Base-by-base conservation (phyloP, 2,888 invertebrate species). In the Scaptomyza cyrtandrae region DNA sequence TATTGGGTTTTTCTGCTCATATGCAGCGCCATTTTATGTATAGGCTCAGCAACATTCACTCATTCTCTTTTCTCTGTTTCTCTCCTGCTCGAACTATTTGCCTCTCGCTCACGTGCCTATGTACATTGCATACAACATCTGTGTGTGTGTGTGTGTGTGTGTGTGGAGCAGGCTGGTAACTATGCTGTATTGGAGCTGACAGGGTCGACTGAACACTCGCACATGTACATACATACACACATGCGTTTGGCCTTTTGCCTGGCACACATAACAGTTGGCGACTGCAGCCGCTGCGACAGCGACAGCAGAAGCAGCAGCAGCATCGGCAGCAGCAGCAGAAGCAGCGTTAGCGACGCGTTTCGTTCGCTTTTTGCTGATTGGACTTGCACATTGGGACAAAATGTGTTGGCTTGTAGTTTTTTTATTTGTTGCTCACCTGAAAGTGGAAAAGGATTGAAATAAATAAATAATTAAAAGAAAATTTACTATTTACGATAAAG, bases 191-290 rank as follows among this genome's bases (percentile, higher is more conserved):
- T 57, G 67, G 62, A 60, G 52, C 64, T 55, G 72, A 59, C 66
- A 71, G 72, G 74, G 74, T 71, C 77, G 77, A 59, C 77, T 71
- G 75, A 61, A 48, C 75, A 73, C 37, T 1, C n/a, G n/a, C 6
- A 37, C 33, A 35, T 11, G n/a, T 6, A 31, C 31, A 7, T 9
- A n/a, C 35, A 35, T 4, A 35, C 35, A 35, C 5, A 77, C 75
- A 75, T 76, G 74, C 75, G 78, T 87, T 85, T 83, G 83, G 88
- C 86, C 83, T 88, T 83, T 83, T 83, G 86, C 83, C 83, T 87
- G 82, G 82, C 82, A 87, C 82, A 83, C 73, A 87, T 87, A 83
- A 76, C 82, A 39, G 63, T 37, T 49, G 46, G 76, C 65, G 46
- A 61, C 58, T 16, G 70, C 49, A 39, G 44, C 61, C 14, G 44